Conservation (phyloP, 2,888 invertebrate species). For the Drosophila basisetae region DNA sequence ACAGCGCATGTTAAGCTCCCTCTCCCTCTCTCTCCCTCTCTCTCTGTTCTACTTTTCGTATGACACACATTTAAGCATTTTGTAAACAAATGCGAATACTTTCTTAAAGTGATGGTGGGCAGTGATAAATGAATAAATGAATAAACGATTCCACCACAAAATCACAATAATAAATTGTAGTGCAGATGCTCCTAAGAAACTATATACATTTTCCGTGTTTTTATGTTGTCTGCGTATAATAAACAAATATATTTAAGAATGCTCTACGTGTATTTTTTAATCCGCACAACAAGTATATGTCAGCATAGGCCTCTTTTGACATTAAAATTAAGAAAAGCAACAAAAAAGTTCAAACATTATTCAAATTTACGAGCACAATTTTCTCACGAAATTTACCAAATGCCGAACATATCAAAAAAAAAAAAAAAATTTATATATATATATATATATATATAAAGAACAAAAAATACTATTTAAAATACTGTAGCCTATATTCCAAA, state of each 20-base stretch:
- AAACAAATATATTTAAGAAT: no score
- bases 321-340: conserved; percentile 44
- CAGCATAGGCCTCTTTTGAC: conserved; percentile 23
- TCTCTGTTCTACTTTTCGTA: no score
- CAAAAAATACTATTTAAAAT: conserved; percentile 24
- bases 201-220: neutral
- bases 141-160: neutral
- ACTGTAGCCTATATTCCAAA: conserved; percentile 20
- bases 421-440: neutral
- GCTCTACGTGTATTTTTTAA: conserved; percentile 26
- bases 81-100: neutral
- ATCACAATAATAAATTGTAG: neutral
- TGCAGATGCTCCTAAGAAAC: neutral
- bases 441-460: conserved; percentile 12
- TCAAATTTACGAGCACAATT: conserved; percentile 48
- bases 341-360: conserved; percentile 37
- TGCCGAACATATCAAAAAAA: neutral
- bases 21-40: neutral
- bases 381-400: conserved; percentile 41
- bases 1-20: neutral
- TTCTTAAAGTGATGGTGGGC: neutral
- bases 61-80: neutral
- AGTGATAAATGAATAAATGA: conserved; percentile 9
- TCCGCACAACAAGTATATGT: conserved; percentile 46
- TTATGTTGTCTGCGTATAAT: neutral